These are phyloP conservation scores for Epinephelus moara DNA, from an alignment of 2,113 vertebrate genomes.

Conservation along the genomic window DNA sequence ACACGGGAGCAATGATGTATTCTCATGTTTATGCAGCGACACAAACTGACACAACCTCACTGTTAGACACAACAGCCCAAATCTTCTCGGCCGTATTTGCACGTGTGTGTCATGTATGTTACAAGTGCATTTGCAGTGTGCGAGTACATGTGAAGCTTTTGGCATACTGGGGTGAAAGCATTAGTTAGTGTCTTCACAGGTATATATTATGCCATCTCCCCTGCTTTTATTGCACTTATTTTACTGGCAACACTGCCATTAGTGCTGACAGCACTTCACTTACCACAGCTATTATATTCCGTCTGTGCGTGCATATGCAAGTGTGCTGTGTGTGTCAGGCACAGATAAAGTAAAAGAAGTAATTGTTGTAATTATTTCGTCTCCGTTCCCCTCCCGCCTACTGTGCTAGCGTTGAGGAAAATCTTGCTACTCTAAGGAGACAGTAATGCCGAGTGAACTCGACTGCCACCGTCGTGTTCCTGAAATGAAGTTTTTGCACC, in stretches of 20 bases:
- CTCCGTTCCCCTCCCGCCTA: constrained; percentile 41
- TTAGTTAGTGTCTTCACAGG: constrained; percentile 64
- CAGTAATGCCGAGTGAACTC: constrained; percentile 17
- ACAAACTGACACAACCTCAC: neutral
- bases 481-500: too few relatives aligned
- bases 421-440: neutral
- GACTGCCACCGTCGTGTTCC: constrained; percentile 8
- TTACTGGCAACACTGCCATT: constrained; percentile 69
- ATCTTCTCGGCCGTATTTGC: neutral
- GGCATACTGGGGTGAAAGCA: constrained; percentile 51
- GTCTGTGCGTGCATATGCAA: constrained; percentile 32
- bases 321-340: constrained; percentile 40
- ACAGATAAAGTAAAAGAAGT: constrained; percentile 68
- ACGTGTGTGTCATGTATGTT: constrained; percentile 3
- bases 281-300: constrained; percentile 66
- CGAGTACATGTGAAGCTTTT: constrained; percentile 8
- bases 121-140: neutral
- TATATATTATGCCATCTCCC: constrained; percentile 67
- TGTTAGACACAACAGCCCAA: neutral
- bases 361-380: constrained; percentile 78
- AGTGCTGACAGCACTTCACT: constrained; percentile 63
- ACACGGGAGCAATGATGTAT: neutral
- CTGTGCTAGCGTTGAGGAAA: constrained; percentile 22
- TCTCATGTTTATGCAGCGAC: neutral
- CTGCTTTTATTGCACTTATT: constrained; percentile 63